These are phyloP conservation scores for Plemyria rubiginata DNA, from an alignment of 2,888 invertebrate species.

Conservation along the genomic window DNA sequence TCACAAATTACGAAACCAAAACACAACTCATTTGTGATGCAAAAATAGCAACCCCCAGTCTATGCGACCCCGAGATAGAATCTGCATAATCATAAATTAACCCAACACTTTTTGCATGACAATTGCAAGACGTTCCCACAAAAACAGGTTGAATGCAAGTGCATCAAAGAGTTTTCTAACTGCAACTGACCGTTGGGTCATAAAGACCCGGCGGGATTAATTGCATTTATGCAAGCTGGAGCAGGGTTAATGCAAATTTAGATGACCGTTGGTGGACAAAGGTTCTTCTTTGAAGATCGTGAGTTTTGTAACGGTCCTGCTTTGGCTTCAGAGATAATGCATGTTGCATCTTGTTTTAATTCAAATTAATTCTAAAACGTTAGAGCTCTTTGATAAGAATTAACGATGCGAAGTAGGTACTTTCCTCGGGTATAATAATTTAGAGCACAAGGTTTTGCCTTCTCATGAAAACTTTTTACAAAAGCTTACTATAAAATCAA, in stretches of 20 bases:
- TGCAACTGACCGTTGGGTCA: constrained; percentile 58
- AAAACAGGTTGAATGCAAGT: constrained; percentile 70
- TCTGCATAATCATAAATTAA: constrained; percentile 76
- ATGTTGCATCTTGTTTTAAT: constrained; percentile 5
- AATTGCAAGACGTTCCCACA: constrained; percentile 67
- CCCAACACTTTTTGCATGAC: constrained; percentile 64
- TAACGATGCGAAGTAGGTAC: background rate
- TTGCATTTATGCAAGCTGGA: constrained; percentile 41
- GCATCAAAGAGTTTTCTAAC: constrained; percentile 53
- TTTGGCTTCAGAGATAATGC: constrained; percentile 9
- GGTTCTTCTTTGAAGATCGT: constrained; percentile 29
- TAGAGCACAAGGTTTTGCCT: too few species aligned
- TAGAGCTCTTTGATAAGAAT: background rate
- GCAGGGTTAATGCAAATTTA: constrained; percentile 67
- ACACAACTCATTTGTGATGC: constrained; percentile 45
- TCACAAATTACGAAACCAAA: constrained; percentile 34
- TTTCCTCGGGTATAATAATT: background rate
- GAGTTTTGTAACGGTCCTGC: constrained; percentile 36
- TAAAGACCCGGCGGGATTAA: constrained; percentile 51
- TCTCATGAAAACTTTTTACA: too few species aligned
- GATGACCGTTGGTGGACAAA: constrained; percentile 62
- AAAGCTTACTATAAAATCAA: too few species aligned
- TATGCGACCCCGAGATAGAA: constrained; percentile 47
- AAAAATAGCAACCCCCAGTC: constrained; percentile 37
- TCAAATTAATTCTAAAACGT: background rate